A percentile compares a stretch with the other conserved stretches of the same genome.
These are phyloP conservation scores for Scotopteryx bipunctaria DNA, from an alignment of 2,888 invertebrate species.

Conservation along the genomic window DNA sequence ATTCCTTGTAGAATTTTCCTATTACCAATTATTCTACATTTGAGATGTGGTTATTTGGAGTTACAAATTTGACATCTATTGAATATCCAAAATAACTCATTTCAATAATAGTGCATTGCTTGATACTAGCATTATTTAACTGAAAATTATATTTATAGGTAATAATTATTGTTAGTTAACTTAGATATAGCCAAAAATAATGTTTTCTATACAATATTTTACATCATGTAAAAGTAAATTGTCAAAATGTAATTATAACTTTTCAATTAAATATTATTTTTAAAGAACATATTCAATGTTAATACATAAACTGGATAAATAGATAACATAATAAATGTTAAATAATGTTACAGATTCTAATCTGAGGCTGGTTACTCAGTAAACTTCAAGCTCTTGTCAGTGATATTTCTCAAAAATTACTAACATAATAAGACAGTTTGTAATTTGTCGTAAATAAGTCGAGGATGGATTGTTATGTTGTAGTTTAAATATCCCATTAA, in stretches of 20 bases:
- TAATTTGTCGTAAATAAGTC: neutral
- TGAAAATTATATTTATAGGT: slow-evolving; percentile 40
- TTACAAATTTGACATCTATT: slow-evolving; percentile 51
- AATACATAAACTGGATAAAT: slow-evolving; percentile 1
- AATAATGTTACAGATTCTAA: slow-evolving; percentile 13
- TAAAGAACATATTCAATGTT: slow-evolving; percentile 7
- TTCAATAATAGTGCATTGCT: slow-evolving; percentile 62
- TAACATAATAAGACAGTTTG: neutral
- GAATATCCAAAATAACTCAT: slow-evolving; percentile 57
- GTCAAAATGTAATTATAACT: slow-evolving; percentile 11
- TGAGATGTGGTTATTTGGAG: slow-evolving; percentile 53
- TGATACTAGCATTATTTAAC: slow-evolving; percentile 51
- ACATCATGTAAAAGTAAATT: slow-evolving; percentile 17
- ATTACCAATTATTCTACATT: slow-evolving; percentile 49
- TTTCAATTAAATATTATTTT: slow-evolving; percentile 12
- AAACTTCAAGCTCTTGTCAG: neutral
- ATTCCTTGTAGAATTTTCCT: slow-evolving; percentile 68
- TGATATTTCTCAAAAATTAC: neutral
- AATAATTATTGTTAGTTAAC: slow-evolving; percentile 42
- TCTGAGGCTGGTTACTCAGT: slow-evolving; percentile 1
- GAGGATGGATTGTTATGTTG: neutral
- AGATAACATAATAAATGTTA: slow-evolving; percentile 17
- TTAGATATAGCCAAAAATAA: slow-evolving; percentile 25
- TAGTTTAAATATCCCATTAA: slow-evolving; percentile 3
- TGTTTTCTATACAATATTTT: slow-evolving; percentile 20